Evolutionary conservation across 2,113 vertebrate genomes (phyloP).

Genomic region (Onychorhynchus coronatus): DNA sequence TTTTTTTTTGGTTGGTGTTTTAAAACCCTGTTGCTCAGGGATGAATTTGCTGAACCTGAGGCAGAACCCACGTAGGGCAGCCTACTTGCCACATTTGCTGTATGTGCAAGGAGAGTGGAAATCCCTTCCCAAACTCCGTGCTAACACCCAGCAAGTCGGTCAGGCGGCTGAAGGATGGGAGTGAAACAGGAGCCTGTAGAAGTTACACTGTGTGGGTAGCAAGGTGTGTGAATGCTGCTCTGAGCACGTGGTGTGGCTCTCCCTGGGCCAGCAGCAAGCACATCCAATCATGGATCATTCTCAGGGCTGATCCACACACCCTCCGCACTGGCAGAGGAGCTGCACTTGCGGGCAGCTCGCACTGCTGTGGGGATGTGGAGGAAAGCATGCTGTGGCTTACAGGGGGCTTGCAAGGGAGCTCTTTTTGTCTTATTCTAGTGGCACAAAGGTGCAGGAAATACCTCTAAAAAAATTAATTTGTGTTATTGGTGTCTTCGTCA

Average conservation of each 20-base stretch:
- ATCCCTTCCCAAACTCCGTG: not conserved
- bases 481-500: not conserved
- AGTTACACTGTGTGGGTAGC: not conserved
- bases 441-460: not conserved
- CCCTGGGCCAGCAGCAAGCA: not conserved
- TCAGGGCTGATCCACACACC: rapidly evolving
- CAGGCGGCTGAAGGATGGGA: not conserved
- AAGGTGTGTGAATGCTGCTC: not conserved
- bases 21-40: not conserved
- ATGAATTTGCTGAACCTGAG: not conserved
- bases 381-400: not conserved
- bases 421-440: not conserved
- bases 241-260: not conserved
- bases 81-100: not conserved
- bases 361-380: not conserved
- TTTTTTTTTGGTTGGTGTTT: not conserved
- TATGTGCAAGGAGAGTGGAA: not conserved
- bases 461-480: not conserved
- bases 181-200: not conserved
- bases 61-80: not conserved
- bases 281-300: not conserved
- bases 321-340: not conserved
- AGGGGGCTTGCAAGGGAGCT: not conserved
- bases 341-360: rapidly evolving
- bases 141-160: not conserved